Evolutionary conservation across 2,113 vertebrate genomes (phyloP), one percentile per base, ranked within the genome.

Genomic region (Balaenoptera acutorostrata): DNA sequence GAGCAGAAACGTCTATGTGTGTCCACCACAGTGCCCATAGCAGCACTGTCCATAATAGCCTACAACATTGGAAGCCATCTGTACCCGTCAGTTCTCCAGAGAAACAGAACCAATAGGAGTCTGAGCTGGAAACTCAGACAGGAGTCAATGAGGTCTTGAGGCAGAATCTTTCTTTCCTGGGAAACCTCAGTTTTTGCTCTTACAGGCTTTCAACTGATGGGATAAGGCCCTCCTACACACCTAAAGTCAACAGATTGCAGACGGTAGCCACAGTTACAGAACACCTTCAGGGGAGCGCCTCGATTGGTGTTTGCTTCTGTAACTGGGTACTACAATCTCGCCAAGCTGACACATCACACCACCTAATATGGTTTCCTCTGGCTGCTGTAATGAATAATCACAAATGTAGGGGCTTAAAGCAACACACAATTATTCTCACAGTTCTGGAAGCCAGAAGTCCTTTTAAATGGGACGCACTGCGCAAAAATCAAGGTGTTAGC

Each of bases 361-460:
- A 2, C 29, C 17, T 12, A 5, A 18, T 0, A 2, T 0, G 3
- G 33, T 7, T 63, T 55, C 63, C 75, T 31, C 1, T 0, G 18
- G 78, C 23, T 55, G n/a, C 14, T 13, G 4, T 6, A 25, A 11
- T 41, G 27, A 86, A 11, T 8, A 0, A 1, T 63, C 39, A 44
- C n/a, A 29, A 11, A 10, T 1, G 27, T 1, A 2, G 17, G 6
- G 52, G 64, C 44, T 95, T 29, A 33, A 66, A 66, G 44, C 69
- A 71, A 12, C 61, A 10, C 11, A 11, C 0, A 1, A 9, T 5
- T 8, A 17, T 33, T 18, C 49, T 57, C 52, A 15, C 20, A 25
- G 49, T 36, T 25, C n/a, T 52, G 33, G 49, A 57, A 36, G 77
- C n/a, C 77, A 57, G 20, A 80, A 25, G 77, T 36, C 52, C 52